phyloP scores from a whole-genome alignment of 2,113 vertebrate genomes.

The Microtus ochrogaster region DNA sequence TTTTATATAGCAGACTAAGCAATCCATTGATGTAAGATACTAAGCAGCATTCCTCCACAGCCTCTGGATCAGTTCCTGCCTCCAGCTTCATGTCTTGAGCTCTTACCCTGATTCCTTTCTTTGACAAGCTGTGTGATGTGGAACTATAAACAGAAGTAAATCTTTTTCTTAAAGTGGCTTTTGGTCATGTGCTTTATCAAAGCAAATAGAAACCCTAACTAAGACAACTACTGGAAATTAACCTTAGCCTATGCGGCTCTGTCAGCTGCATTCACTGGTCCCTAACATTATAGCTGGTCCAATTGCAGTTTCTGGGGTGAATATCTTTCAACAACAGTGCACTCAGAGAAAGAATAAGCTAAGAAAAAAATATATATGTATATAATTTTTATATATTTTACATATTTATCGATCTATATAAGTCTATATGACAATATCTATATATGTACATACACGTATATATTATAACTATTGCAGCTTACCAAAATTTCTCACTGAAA shows the following conservation, averaged over 20 bases:
- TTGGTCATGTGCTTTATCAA: neutral
- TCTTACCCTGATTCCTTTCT: neutral
- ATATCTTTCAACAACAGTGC: neutral
- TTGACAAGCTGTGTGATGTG: neutral
- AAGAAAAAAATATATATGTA: neutral
- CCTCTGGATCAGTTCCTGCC: neutral
- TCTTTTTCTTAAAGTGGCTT: neutral
- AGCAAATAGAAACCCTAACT: neutral
- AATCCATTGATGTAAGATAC: neutral
- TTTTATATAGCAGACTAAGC: neutral
- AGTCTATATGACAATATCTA: no score
- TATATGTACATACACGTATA: no score
- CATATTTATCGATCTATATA: no score
- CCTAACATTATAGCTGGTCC: neutral
- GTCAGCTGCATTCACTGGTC: neutral
- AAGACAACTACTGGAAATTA: neutral
- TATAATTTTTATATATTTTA: no score
- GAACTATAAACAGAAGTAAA: neutral
- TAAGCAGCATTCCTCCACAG: neutral
- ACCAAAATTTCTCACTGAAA: neutral
- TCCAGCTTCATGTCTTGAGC: no score
- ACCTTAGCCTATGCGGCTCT: neutral
- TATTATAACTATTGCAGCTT: neutral
- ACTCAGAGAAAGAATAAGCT: neutral
- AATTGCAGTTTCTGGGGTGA: neutral